phyloP scores from a whole-genome alignment of 1,140 invertebrate species.

The Ips typographus region DNA sequence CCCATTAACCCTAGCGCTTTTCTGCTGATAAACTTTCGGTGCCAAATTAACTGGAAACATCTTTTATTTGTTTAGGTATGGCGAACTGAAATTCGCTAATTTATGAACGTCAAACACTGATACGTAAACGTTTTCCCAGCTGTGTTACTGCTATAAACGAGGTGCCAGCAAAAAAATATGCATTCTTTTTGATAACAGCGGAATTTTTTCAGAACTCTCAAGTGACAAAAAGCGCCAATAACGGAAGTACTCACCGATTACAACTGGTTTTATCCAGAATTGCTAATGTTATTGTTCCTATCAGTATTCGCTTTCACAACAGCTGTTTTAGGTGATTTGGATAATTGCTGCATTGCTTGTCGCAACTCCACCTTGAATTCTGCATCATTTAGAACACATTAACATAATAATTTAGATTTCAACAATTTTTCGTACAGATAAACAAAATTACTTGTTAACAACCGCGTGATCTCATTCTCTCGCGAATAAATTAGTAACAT shows the following conservation, averaged over 20 bases:
- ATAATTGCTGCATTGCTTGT: neutral
- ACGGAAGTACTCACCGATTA: too few relatives aligned
- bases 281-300: too few relatives aligned
- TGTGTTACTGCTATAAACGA: neutral
- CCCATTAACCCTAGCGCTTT: conserved; percentile 33
- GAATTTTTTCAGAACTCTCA: too few relatives aligned
- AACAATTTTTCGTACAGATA: neutral
- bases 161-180: too few relatives aligned
- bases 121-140: conserved; percentile 8
- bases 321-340: too few relatives aligned
- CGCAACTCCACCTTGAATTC: neutral
- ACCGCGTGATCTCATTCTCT: conserved; percentile 2
- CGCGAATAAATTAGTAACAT: neutral
- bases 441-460: conserved; percentile 3
- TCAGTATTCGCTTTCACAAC: too few relatives aligned
- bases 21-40: conserved; percentile 28
- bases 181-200: too few relatives aligned
- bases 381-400: conserved; percentile 1
- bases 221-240: too few relatives aligned
- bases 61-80: conserved; percentile 34
- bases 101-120: conserved; percentile 22
- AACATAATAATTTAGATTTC: conserved; percentile 3
- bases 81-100: conserved; percentile 13
- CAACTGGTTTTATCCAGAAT: too few relatives aligned
- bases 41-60: conserved; percentile 36